These are phyloP conservation scores for Cyclina sinensis DNA, from an alignment of 1,140 invertebrate genomes.

Conservation along the genomic window DNA sequence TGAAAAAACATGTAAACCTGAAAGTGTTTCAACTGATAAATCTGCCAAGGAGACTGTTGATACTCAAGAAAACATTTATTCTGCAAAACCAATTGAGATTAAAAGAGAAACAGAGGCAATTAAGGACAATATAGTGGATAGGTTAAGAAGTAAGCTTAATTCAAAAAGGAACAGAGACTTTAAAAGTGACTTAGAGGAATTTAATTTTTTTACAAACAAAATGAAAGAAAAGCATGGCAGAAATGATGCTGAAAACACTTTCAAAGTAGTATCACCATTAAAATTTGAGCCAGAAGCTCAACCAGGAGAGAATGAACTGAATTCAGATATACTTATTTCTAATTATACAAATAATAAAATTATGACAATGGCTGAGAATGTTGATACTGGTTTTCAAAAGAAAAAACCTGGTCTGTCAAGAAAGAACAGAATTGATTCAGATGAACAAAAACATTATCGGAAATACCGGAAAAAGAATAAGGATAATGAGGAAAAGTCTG, in stretches of 20 bases:
- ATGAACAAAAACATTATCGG: slow-evolving; percentile 26
- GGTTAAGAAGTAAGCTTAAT: slow-evolving; percentile 7
- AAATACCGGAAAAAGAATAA: slow-evolving; percentile 50
- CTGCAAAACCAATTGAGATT: slow-evolving; percentile 22
- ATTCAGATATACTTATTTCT: slow-evolving; percentile 12
- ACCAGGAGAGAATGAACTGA: slow-evolving; percentile 4
- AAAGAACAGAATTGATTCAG: slow-evolving; percentile 59
- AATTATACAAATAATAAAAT: slow-evolving; percentile 42
- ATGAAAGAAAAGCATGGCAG: slow-evolving; percentile 45
- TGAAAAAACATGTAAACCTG: background rate
- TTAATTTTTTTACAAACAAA: slow-evolving; percentile 42
- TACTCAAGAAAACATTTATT: slow-evolving; percentile 10
- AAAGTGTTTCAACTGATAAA: background rate
- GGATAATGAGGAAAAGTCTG: slow-evolving; percentile 7
- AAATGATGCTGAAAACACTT: background rate
- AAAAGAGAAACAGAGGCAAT: background rate
- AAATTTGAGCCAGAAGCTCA: background rate
- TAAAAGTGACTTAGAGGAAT: slow-evolving; percentile 34
- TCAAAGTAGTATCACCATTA: slow-evolving; percentile 1
- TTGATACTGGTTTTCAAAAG: background rate
- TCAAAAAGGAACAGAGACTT: slow-evolving; percentile 16
- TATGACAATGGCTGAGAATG: background rate
- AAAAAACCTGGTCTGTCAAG: slow-evolving; percentile 28
- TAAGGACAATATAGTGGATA: background rate
- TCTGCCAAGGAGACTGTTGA: no score